Evolutionary conservation across 2,888 invertebrate species (phyloP).

Genomic region (Acleris sparsana): DNA sequence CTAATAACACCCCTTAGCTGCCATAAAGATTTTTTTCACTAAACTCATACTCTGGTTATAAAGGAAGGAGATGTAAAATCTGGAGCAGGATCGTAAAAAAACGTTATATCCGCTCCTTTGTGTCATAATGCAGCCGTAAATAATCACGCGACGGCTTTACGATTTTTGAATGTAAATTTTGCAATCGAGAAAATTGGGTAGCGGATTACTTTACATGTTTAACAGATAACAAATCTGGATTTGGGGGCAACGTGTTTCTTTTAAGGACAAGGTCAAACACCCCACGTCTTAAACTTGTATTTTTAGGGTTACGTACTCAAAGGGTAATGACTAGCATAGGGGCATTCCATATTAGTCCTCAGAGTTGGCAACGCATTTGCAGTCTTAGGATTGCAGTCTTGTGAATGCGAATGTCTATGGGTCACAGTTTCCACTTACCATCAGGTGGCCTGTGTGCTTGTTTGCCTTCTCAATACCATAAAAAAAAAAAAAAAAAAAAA

Average conservation of each 20-base stretch:
- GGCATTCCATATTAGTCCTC: too few species aligned
- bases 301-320: too few species aligned
- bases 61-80: constrained; percentile 36
- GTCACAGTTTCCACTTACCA: too few species aligned
- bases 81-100: constrained; percentile 31
- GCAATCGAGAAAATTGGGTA: constrained; percentile 32
- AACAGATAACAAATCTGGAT: constrained; percentile 9
- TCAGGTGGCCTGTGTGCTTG: too few species aligned
- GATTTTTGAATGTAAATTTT: constrained; percentile 37
- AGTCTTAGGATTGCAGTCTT: too few species aligned
- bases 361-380: too few species aligned
- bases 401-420: too few species aligned
- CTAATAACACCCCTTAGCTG: constrained; percentile 8
- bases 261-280: too few species aligned
- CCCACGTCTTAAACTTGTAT: too few species aligned
- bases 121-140: constrained; percentile 35
- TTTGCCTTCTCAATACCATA: too few species aligned
- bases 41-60: constrained; percentile 30
- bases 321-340: too few species aligned
- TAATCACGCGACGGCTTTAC: constrained; percentile 35
- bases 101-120: constrained; percentile 36
- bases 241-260: background rate
- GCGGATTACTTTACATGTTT: constrained; percentile 26
- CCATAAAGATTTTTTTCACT: constrained; percentile 29
- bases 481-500: too few species aligned